Conservation (phyloP, 2,888 invertebrate species). For the Pherbina coryleti region DNA sequence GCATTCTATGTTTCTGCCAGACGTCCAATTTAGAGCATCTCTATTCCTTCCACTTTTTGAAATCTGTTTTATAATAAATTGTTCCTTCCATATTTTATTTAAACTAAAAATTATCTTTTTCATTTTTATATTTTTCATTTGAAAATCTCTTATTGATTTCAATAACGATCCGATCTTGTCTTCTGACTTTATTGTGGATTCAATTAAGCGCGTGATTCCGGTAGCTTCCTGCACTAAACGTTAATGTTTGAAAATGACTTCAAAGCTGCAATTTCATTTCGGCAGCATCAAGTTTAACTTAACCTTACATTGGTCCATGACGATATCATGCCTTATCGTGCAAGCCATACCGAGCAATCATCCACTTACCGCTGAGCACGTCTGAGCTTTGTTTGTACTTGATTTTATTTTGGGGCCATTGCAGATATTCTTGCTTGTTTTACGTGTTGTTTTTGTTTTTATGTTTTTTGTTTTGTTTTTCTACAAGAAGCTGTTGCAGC, state of each 20-base stretch:
- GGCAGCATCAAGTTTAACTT: neutral
- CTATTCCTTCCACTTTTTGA: too few relatives aligned
- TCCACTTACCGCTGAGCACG: slow-evolving; percentile 33
- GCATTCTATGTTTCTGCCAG: too few relatives aligned
- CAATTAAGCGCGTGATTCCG: slow-evolving; percentile 26
- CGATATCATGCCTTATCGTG: neutral
- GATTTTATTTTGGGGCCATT: neutral
- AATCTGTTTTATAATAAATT: too few relatives aligned
- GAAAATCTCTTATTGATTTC: too few relatives aligned
- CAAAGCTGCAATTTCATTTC: neutral
- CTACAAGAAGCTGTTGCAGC: slow-evolving; percentile 16
- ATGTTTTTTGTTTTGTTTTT: neutral
- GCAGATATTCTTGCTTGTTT: neutral
- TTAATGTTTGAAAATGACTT: neutral
- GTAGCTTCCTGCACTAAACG: slow-evolving; percentile 10
- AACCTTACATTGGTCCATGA: slow-evolving; percentile 1
- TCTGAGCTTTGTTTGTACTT: slow-evolving; percentile 26
- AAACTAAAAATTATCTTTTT: too few relatives aligned
- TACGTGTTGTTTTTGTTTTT: too few relatives aligned
- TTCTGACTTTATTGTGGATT: neutral
- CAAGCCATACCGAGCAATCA: slow-evolving; percentile 11
- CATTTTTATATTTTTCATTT: too few relatives aligned
- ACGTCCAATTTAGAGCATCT: too few relatives aligned
- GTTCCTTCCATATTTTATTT: too few relatives aligned
- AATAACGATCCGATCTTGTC: neutral